Evolutionary conservation across 2,888 invertebrate species (phyloP), one percentile per base, ranked within the genome.

Genomic region (Ctena decussata): DNA sequence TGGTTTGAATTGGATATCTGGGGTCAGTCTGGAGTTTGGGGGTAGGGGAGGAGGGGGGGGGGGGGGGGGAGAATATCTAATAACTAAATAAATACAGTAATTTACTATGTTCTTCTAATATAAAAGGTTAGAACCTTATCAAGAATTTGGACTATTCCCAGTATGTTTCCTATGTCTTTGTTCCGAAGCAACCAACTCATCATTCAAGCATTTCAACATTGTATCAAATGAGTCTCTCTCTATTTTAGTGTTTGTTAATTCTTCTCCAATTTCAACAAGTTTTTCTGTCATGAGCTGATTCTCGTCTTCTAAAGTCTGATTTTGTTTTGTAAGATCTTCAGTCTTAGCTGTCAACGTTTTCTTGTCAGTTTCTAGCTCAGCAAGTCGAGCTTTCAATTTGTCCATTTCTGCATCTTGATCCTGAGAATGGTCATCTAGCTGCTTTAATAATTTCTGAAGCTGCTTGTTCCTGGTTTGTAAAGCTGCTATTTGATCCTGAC

Each of bases 141-240:
- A 72, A 46, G 72, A 41, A 12, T 24, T 30, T 27, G n/a, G 2
- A 24, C 39, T 44, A 24, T 24, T 70, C 18, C 78, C 70, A 15
- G 70, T 70, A 8, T 71, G 18, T 35, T 37, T 71, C 35, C 74
- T 57, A 15, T 84, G 72, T 60, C 86, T 84, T 32, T 86, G 88
- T 80, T 94, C 94, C 0, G 94, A 93, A n/a, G 84, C 83, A 30
- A 93, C 78, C 53, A 94, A 82, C 60, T 94, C 94, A 57, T 94
- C 94, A 84, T 94, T 94, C 74, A 94, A 75, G 18, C 93, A 82
- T 65, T 93, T 86, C 35, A 94, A 73, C 8, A 93, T 94, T 15
- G 91, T 85, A 32, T 93, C 65, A 60, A 94, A 78, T 2, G 94
- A 93, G 12, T 93, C 89, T 75, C 92, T 93, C 84, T 94, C 94